Conservation (phyloP, 2,113 vertebrate genomes). For the Xenus cinereus region DNA sequence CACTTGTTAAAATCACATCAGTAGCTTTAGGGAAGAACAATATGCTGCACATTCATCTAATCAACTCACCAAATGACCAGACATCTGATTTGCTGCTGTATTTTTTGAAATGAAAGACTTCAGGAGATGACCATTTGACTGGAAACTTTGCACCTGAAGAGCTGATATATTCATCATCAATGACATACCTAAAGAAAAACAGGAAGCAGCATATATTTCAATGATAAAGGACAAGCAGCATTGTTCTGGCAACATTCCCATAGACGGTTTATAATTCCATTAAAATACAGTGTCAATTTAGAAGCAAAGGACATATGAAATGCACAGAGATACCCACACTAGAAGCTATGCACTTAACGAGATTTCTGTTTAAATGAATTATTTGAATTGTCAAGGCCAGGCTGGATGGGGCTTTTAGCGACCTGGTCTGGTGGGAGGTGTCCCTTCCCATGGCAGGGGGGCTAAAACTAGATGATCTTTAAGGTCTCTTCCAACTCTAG, state of each 20-base stretch:
- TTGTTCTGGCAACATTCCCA: background rate
- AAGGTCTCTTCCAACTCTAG: background rate
- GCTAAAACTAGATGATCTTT: background rate
- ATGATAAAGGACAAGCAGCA: background rate
- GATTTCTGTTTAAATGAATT: background rate
- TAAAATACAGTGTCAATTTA: background rate
- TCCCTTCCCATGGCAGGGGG: background rate
- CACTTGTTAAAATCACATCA: background rate
- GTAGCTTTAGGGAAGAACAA: background rate
- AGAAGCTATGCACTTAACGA: background rate
- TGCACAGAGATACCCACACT: background rate
- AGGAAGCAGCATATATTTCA: background rate
- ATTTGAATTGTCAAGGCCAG: background rate
- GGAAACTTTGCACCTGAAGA: slow-evolving; percentile 88
- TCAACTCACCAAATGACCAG: slow-evolving; percentile 87
- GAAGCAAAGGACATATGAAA: background rate
- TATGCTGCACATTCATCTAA: background rate
- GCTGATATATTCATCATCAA: slow-evolving; percentile 88
- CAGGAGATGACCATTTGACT: slow-evolving; percentile 89
- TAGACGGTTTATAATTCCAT: background rate
- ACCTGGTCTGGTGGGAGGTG: background rate
- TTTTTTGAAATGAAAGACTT: slow-evolving; percentile 88
- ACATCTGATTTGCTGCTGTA: slow-evolving; percentile 91
- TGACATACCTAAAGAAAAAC: slow-evolving; percentile 76
- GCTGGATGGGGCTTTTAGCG: background rate